These are phyloP conservation scores for Bombus difficillimus DNA, from an alignment of 1,140 invertebrate genomes.

Conservation along the genomic window DNA sequence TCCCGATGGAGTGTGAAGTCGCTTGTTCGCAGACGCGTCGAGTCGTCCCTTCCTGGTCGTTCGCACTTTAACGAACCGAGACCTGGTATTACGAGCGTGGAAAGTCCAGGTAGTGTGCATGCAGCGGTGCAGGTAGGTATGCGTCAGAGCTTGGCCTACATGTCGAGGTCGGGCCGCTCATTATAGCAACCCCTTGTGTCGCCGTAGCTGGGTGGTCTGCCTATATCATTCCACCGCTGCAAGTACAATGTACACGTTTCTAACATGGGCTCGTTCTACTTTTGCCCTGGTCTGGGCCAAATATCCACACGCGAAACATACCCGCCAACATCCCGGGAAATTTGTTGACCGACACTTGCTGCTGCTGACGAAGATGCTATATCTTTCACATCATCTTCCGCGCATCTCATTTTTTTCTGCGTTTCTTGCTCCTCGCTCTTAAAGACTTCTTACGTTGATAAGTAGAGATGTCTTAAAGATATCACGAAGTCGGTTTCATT, in stretches of 20 bases:
- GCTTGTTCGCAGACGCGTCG: neutral
- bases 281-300: neutral
- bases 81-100: conserved; percentile 3
- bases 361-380: neutral
- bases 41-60: conserved; percentile 40
- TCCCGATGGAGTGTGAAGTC: neutral
- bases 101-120: conserved; percentile 68
- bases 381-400: no score
- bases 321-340: neutral
- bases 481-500: no score
- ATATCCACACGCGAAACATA: neutral
- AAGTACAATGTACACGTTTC: conserved; percentile 72
- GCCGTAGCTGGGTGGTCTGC: conserved; percentile 55
- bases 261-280: conserved; percentile 53
- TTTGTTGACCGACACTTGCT: neutral
- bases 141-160: conserved; percentile 76
- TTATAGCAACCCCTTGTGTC: conserved; percentile 76
- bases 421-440: neutral
- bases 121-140: conserved; percentile 51
- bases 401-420: neutral
- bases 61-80: conserved; percentile 63
- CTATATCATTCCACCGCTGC: conserved; percentile 64
- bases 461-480: no score
- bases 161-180: conserved; percentile 76
- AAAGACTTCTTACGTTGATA: neutral